Evolutionary conservation across 1,140 invertebrate species (phyloP).

Genomic region (Paraescarpia echinospica): DNA sequence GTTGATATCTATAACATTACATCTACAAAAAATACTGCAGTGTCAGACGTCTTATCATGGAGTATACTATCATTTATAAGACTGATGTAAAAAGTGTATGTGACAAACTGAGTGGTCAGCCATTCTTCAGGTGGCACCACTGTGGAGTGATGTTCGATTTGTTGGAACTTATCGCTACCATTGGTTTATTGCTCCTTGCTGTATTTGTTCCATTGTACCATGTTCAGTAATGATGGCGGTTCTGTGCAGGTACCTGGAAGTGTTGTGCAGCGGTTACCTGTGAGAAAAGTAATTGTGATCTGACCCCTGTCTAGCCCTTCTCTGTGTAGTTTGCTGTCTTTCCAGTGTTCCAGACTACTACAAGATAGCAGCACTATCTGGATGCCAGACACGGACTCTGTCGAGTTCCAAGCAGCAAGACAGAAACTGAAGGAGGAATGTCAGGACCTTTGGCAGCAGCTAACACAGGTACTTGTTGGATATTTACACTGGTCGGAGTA

Average conservation of each 20-base stretch:
- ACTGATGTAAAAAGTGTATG: no score
- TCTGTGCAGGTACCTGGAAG: no score
- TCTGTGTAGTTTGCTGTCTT: neutral
- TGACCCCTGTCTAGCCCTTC: neutral
- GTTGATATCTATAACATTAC: neutral
- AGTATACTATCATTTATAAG: no score
- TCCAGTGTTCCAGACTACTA: neutral
- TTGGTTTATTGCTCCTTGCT: no score
- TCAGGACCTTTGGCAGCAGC: neutral
- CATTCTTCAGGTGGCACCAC: no score
- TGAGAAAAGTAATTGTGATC: neutral
- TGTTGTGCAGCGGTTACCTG: neutral
- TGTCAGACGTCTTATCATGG: no score
- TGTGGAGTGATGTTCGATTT: no score
- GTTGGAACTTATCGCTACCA: no score
- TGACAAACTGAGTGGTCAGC: no score
- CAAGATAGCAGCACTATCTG: neutral
- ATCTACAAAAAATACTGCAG: no score
- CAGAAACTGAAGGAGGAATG: neutral
- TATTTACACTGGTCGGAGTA: no score
- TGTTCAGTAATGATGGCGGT: neutral
- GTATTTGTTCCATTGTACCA: no score
- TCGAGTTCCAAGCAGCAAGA: neutral
- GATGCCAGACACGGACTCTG: neutral
- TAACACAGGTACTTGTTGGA: neutral